A percentile compares a stretch with the other conserved stretches of the same genome.
These are phyloP conservation scores for Cataglyphis hispanica DNA, from an alignment of 1,140 invertebrate genomes.

Conservation along the genomic window DNA sequence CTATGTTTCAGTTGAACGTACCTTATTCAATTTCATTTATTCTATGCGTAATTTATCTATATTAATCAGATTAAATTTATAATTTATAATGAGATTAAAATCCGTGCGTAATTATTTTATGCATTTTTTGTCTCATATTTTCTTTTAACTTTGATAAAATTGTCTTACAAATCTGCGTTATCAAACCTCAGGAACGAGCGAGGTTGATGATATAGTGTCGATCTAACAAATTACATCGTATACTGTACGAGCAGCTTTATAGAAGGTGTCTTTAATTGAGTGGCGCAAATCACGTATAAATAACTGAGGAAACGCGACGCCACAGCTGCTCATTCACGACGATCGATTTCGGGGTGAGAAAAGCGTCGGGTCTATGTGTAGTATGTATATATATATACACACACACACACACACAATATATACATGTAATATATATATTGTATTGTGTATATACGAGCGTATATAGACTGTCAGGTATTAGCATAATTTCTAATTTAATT, in stretches of 20 bases:
- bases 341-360: constrained; percentile 20
- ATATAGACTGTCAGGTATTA: constrained; percentile 72
- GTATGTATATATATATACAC: too few species aligned
- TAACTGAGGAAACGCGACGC: constrained; percentile 50
- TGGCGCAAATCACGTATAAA: constrained; percentile 56
- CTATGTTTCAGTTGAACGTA: too few species aligned
- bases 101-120: neutral
- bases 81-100: neutral
- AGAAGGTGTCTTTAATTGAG: constrained; percentile 40
- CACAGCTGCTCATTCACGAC: constrained; percentile 52
- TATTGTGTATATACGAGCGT: neutral
- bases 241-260: neutral
- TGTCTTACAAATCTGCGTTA: neutral
- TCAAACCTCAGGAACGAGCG: neutral
- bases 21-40: neutral
- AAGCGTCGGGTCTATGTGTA: neutral
- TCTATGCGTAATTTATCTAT: neutral
- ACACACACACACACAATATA: too few species aligned
- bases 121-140: too few species aligned
- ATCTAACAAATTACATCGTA: constrained; percentile 39
- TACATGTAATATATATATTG: too few species aligned
- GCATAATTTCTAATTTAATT: constrained; percentile 85
- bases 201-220: neutral
- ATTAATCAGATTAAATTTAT: too few species aligned
- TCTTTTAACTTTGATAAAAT: too few species aligned